phyloP scores from a whole-genome alignment of 2,888 invertebrate genomes.

The Thalpophila matura region DNA sequence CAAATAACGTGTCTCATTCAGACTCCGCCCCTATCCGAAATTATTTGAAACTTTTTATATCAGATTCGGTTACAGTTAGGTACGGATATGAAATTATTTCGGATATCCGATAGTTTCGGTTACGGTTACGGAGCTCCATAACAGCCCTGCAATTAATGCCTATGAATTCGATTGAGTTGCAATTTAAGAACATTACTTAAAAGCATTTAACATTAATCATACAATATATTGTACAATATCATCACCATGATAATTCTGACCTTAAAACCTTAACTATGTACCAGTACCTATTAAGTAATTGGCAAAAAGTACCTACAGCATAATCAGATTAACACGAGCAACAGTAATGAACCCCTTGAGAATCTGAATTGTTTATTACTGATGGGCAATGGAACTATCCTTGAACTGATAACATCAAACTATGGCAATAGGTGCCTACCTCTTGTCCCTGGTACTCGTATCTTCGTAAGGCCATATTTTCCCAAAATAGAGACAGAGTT shows the following conservation, averaged over 20 bases:
- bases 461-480: neutral
- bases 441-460: neutral
- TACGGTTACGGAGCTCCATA: too few relatives aligned
- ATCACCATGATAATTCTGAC: neutral
- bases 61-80: too few relatives aligned
- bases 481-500: neutral
- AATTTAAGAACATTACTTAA: neutral
- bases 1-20: too few relatives aligned
- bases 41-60: slow-evolving; percentile 17
- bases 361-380: slow-evolving; percentile 15
- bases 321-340: slow-evolving; percentile 37
- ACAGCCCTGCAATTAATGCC: too few relatives aligned
- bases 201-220: neutral
- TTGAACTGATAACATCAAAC: slow-evolving; percentile 29
- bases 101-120: too few relatives aligned
- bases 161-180: slow-evolving; percentile 11
- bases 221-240: neutral
- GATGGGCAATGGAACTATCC: slow-evolving; percentile 8
- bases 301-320: slow-evolving; percentile 21
- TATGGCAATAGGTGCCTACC: neutral
- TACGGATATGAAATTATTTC: too few relatives aligned
- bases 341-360: slow-evolving; percentile 22
- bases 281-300: slow-evolving; percentile 24
- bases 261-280: too few relatives aligned
- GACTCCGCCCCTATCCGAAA: too few relatives aligned